These are phyloP conservation scores for Urocitellus parryii DNA, from an alignment of 2,113 vertebrate genomes.

Conservation along the genomic window DNA sequence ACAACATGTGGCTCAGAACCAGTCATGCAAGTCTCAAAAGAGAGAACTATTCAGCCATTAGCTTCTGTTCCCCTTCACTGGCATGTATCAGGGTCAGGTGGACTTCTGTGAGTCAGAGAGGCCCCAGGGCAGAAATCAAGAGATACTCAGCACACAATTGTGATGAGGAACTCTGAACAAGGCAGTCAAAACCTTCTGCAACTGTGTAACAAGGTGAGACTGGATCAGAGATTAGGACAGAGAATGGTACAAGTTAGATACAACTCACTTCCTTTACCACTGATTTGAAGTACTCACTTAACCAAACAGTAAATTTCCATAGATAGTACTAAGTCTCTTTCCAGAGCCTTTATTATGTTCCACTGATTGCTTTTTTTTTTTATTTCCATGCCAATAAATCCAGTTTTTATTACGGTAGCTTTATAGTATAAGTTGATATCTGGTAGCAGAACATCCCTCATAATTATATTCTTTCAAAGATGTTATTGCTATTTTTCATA, in stretches of 20 bases:
- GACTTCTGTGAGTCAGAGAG: neutral
- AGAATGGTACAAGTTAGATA: neutral
- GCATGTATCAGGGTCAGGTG: neutral
- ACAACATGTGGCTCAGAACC: neutral
- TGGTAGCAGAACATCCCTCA: neutral
- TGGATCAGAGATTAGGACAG: neutral
- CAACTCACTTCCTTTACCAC: neutral
- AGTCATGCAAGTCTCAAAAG: neutral
- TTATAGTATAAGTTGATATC: neutral
- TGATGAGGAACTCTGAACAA: neutral
- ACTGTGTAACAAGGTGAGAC: neutral
- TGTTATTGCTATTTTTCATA: neutral
- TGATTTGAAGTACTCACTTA: neutral
- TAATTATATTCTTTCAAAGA: neutral
- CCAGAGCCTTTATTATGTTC: neutral
- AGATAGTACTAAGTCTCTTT: neutral
- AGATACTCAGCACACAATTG: neutral
- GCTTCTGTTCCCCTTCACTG: neutral
- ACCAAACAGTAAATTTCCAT: neutral
- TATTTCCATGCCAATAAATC: neutral
- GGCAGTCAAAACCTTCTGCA: neutral
- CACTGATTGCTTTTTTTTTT: conserved; percentile 15
- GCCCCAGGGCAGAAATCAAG: neutral
- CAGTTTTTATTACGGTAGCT: neutral
- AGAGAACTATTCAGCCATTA: neutral